Evolutionary conservation across 2,888 invertebrate genomes (phyloP), one percentile per base, ranked within the genome.

Genomic region (Drosophila meridionalis): DNA sequence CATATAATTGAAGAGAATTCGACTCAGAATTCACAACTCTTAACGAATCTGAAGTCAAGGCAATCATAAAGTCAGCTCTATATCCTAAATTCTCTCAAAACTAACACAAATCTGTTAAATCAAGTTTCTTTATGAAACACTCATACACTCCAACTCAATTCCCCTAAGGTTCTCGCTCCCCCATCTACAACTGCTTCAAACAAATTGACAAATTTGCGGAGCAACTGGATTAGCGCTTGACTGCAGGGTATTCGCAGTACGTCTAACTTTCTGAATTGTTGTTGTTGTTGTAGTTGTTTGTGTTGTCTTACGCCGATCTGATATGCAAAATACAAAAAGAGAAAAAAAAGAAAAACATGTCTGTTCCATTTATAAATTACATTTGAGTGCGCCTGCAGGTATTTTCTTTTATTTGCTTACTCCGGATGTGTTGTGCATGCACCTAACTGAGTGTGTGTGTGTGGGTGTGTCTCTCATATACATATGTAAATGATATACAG

Each of bases 321-420:
- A 69, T 67, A 73, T 57, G 52, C 50, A 61, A 53, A 65, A 30
- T 12, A 43, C 7, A 34, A 34, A 6, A 20, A 20, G 9, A 43
- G 62, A 65, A 8, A 30, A 3, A n/a, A n/a, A 32, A 52, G 12
- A 34, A 52, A 34, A 66, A 65, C 63, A 67, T 79, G 67, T 72
- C 69, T 70, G 72, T 62, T 72, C 55, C 70, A 76, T 73, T 79
- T 77, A 69, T 76, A 76, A 81, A 72, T 79, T 73, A 80, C 61
- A 82, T 73, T 68, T 60, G 64, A 52, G 57, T 60, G 50, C 58
- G 68, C 74, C 61, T 63, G 73, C 50, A 67, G 72, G 36, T 45
- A 56, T 65, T 71, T 65, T 45, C 36, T 52, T 56, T 56, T 55
- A 55, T 70, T 64, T 72, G 28, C n/a, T 12, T 56, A 69, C 45